These are phyloP conservation scores for Pterobdella sp. DNA, from an alignment of 2,888 invertebrate species.

Conservation along the genomic window DNA sequence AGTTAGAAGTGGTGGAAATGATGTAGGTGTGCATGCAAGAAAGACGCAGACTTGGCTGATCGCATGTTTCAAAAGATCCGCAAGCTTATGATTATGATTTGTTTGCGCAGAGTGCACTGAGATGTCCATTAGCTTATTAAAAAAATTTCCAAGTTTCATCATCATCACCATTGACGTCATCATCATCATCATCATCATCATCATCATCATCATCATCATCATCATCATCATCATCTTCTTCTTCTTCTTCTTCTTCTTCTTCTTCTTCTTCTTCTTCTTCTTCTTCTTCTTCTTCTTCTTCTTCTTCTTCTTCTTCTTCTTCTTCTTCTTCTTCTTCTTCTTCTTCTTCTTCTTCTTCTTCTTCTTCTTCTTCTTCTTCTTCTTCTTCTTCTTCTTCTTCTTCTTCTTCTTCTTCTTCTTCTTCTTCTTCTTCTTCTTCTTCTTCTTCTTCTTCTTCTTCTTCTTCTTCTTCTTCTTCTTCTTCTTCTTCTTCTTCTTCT, in stretches of 20 bases:
- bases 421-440: not conserved
- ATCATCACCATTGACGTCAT: conserved; percentile 22
- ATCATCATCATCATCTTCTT: conserved; percentile 27
- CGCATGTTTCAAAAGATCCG: not conserved
- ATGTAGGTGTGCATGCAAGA: not conserved
- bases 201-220: conserved; percentile 29
- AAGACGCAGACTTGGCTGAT: not conserved
- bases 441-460: too few relatives aligned
- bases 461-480: not conserved
- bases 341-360: not conserved
- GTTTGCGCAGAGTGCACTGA: too few relatives aligned
- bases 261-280: conserved; percentile 10
- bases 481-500: not conserved
- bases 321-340: conserved; percentile 20
- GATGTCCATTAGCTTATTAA: not conserved
- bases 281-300: conserved; percentile 12
- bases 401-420: not conserved
- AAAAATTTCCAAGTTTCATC: too few relatives aligned
- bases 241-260: conserved; percentile 18
- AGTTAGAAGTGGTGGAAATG: not conserved
- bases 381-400: not conserved
- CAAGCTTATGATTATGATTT: not conserved
- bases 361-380: not conserved
- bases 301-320: conserved; percentile 25
- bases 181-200: conserved; percentile 29